phyloP scores from a whole-genome alignment of 2,797 vertebrate species.

The Helostoma temminkii region DNA sequence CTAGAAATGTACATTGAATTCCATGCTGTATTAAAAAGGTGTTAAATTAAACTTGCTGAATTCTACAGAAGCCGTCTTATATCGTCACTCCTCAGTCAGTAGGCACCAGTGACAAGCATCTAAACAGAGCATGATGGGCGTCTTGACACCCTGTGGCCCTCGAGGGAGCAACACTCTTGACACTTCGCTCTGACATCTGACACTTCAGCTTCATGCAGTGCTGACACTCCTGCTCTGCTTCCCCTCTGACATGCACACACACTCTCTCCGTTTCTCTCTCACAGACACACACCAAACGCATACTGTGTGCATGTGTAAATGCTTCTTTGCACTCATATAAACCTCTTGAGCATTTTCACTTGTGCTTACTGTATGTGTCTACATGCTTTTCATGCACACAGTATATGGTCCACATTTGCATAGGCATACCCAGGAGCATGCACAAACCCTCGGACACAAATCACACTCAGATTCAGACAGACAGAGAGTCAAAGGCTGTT shows the following conservation, averaged over 20 bases:
- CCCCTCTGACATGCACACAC: conserved; percentile 47
- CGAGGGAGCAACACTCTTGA: conserved; percentile 54
- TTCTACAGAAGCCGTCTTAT: not conserved
- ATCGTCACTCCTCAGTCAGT: conserved; percentile 29
- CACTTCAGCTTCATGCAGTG: conserved; percentile 61
- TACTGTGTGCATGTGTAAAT: conserved; percentile 8
- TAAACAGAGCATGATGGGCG: conserved; percentile 62
- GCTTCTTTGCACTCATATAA: conserved; percentile 10
- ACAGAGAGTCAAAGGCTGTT: conserved; percentile 46
- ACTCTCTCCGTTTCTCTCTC: conserved; percentile 2
- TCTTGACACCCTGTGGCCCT: conserved; percentile 54
- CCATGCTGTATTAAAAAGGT: conserved; percentile 1
- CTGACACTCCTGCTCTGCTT: conserved; percentile 56
- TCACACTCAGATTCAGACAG: conserved; percentile 30
- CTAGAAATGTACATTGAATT: not conserved
- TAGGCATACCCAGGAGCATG: not conserved
- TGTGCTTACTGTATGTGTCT: conserved; percentile 14
- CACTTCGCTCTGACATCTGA: conserved; percentile 70
- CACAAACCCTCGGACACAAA: conserved; percentile 3
- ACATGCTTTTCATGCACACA: conserved; percentile 3
- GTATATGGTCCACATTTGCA: conserved; percentile 8
- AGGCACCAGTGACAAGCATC: conserved; percentile 51
- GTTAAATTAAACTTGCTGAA: not conserved
- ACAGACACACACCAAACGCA: conserved; percentile 4
- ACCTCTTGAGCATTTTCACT: conserved; percentile 11